Conservation (phyloP, 1,140 invertebrate species). For the Theocolax elegans region DNA sequence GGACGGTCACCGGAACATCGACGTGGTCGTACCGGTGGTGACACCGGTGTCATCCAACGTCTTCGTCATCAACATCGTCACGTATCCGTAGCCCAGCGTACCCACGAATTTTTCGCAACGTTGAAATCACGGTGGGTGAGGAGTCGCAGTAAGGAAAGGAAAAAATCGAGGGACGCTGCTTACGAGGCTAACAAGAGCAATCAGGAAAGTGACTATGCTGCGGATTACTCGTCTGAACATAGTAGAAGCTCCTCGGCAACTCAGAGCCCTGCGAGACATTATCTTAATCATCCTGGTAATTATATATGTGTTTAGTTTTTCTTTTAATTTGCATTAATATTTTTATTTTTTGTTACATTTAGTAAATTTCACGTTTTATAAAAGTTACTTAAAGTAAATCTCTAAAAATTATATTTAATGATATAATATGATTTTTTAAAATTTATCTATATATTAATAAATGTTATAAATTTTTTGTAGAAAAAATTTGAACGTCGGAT, state of each 20-base stretch:
- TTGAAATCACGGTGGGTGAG: conserved; percentile 76
- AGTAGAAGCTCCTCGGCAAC: conserved; percentile 74
- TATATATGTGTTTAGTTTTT: too few species aligned
- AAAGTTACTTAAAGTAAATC: too few species aligned
- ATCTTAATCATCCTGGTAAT: conserved; percentile 66
- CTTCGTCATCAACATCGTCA: conserved; percentile 58
- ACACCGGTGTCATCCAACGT: conserved; percentile 47
- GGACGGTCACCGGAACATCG: conserved; percentile 46
- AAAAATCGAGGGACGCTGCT: conserved; percentile 57
- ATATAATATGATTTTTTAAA: too few species aligned
- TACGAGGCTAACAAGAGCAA: conserved; percentile 58
- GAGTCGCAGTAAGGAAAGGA: conserved; percentile 72
- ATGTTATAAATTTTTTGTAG: too few species aligned
- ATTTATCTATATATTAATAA: too few species aligned
- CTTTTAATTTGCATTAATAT: too few species aligned
- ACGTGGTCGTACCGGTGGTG: conserved; percentile 25
- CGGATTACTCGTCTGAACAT: conserved; percentile 79
- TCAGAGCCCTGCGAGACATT: conserved; percentile 74
- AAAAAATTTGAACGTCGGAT: too few species aligned
- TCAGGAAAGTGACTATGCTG: conserved; percentile 75
- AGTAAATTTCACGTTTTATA: too few species aligned
- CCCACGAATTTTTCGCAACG: conserved; percentile 78
- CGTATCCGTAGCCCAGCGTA: conserved; percentile 74
- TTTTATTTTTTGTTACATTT: too few species aligned
- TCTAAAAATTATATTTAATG: too few species aligned